phyloP scores from a whole-genome alignment of 2,113 vertebrate genomes.

The Protobothrops flavoviridis region DNA sequence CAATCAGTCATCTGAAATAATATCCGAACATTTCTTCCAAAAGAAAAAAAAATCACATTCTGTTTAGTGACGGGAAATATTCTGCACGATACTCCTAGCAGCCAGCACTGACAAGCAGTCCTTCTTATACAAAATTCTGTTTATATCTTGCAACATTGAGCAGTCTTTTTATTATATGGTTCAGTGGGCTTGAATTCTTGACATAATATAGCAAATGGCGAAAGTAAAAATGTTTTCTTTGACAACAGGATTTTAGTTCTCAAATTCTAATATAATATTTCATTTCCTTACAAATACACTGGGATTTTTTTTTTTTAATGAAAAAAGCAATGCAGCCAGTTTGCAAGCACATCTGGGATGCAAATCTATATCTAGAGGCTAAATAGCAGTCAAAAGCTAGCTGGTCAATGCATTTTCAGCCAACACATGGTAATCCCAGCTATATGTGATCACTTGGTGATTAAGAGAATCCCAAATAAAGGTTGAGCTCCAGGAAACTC shows the following conservation, averaged over 20 bases:
- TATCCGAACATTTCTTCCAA: background rate
- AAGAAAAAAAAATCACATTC: background rate
- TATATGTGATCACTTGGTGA: background rate
- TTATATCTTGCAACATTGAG: background rate
- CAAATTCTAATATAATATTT: background rate
- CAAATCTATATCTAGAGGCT: background rate
- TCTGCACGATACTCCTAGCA: background rate
- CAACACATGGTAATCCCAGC: background rate
- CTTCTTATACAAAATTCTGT: background rate
- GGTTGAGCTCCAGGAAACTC: background rate
- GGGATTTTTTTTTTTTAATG: background rate
- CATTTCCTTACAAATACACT: background rate
- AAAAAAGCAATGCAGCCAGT: background rate
- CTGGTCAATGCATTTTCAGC: background rate
- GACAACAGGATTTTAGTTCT: background rate
- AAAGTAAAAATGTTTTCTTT: background rate
- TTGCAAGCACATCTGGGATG: background rate
- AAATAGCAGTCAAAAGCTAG: background rate
- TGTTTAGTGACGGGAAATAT: background rate
- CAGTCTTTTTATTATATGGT: background rate
- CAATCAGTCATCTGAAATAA: background rate
- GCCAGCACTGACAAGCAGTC: background rate
- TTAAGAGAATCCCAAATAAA: background rate
- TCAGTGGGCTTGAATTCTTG: background rate
- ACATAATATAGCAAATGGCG: background rate